Base-by-base conservation (phyloP, 37 sponge, comb jelly and placozoan species). In the Theonella swinhoei region DNA sequence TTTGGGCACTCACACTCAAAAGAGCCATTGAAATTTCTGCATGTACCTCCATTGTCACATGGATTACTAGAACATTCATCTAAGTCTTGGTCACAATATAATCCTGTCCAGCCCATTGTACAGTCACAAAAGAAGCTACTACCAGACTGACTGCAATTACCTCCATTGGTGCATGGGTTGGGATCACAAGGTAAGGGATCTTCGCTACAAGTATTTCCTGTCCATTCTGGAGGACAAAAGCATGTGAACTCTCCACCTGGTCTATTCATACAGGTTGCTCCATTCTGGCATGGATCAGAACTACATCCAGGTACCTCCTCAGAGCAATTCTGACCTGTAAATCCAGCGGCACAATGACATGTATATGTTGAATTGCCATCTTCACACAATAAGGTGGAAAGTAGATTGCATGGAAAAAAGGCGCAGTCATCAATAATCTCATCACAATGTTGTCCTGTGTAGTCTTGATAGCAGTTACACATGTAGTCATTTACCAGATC, bases 381-480 rank as follows among this genome's bases (percentile, higher is more conserved):
- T 25, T 78, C 62, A 58, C 85, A 84, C 9, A n/a, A 64, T 33
- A 47, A 7, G 54, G 11, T 47, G 54, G 14, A 7, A 47, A 47
- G 54, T 47, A 14, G 54, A 66, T 60, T 81, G 42, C 88, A 87
- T 3, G 74, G 75, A 35, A 22, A 19, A 35, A 23, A 9, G 14
- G 59, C 82, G 79, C 93, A 92, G 59, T 92, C 81, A 33, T 92
- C 72, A 29, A 92, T 92, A 54, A 84, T 75, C 0, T 74, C 40
- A 3, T 89, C 84, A 77, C 94, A 94, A 22, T 33, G 39, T 1
- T 4, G 22, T 4, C 94, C 94, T 66, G 88, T 87, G 64, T 74
- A 94, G 24, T 88, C 95, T 0, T 64, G 73, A 72, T 61, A 71
- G 80, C 95, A 94, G 14, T 9, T 38, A 76, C 95, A 94, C 4